Evolutionary conservation across 2,113 vertebrate species (phyloP).

Genomic region (Coreoperca whiteheadi): DNA sequence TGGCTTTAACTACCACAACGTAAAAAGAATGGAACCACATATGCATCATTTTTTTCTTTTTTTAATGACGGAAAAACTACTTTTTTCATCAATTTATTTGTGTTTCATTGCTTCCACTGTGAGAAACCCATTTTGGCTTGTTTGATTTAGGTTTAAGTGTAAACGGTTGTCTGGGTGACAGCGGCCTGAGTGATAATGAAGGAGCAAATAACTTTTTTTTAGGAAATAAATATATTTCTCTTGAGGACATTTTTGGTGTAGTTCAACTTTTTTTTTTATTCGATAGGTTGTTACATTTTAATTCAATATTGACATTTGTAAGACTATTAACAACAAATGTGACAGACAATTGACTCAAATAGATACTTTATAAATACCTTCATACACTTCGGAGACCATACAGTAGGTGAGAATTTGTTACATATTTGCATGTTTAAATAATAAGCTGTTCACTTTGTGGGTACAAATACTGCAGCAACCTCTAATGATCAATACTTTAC

Average conservation of each 20-base stretch:
- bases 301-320: conserved; percentile 27
- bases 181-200: conserved; percentile 17
- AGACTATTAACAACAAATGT: conserved; percentile 10
- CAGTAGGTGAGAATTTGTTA: conserved; percentile 19
- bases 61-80: not conserved
- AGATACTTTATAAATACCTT: not conserved
- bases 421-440: conserved; percentile 41
- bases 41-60: not conserved
- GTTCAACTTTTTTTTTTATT: conserved; percentile 1
- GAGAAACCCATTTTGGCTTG: conserved; percentile 31
- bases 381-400: conserved; percentile 8
- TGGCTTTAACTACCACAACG: too few relatives aligned
- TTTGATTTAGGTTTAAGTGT: conserved; percentile 55
- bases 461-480: conserved; percentile 18
- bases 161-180: conserved; percentile 49
- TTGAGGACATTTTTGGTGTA: conserved; percentile 6
- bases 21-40: not conserved
- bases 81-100: not conserved
- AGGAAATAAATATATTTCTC: conserved; percentile 37
- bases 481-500: conserved; percentile 55
- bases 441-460: conserved; percentile 28
- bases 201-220: conserved; percentile 9
- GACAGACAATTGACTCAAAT: not conserved
- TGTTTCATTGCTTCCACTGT: conserved; percentile 12
- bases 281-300: not conserved